Base-by-base conservation (phyloP, 2,888 invertebrate species). In the Hydraecia micacea region DNA sequence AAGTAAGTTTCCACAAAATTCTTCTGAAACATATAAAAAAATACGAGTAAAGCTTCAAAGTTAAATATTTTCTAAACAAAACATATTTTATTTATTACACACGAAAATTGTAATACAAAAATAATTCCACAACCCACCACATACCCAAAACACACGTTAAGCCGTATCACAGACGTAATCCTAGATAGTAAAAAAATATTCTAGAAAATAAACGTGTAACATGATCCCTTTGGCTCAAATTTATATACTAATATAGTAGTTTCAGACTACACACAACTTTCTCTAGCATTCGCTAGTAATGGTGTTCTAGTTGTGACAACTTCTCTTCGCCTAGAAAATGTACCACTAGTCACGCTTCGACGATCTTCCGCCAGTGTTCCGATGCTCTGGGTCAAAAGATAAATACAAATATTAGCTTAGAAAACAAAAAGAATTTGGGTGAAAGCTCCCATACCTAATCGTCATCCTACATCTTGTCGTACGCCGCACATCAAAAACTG, bases 241-340 rank as follows among this genome's bases (percentile, higher is more conserved):
- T 81, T 28, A 73, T 28, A 73, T 76, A 84, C 84, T 85, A 79
- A 70, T 36, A 60, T 85, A 83, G 68, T 84, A 80, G 55, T 79
- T 75, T 84, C 78, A 91, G 91, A 83, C 90, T 95, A 98, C 90
- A 98, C 98, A 92, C 98, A 98, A 93, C 98, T 98, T 92, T 98
- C 98, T 89, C 98, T 97, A 2, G 97, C 94, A 92, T 97, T 98
- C 46, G 97, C 98, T 93, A 98, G 97, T n/a, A 98, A 96, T 0
- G 98, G 98, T 68, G 98, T 98, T 91, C 98, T 95, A 58, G 98
- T 98, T 1, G 98, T 98, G 78, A 98, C 98, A 28, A 98, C 97
- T 93, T 98, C 98, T 90, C 98, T 96, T 84, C 97, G 92, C 62
- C 96, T 92, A 6, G 96, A 95, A 63, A 96, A 88, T 25, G 96